Conservation (phyloP, 1,140 invertebrate species). For the Apocrypta bakeri region DNA sequence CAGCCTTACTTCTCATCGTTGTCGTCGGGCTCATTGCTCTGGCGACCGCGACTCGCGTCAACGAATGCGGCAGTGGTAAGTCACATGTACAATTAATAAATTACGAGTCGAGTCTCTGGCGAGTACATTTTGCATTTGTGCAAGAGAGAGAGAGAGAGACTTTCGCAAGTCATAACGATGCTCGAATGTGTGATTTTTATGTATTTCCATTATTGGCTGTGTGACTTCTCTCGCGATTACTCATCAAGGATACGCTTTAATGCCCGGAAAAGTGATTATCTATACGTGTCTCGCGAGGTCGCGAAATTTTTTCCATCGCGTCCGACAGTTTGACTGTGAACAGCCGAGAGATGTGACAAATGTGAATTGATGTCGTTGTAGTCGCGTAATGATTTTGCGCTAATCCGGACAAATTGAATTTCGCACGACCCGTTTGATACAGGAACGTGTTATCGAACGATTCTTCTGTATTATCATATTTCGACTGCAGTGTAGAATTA, state of each 20-base stretch:
- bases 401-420: neutral
- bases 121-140: no score
- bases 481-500: neutral
- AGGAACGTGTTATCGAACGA: neutral
- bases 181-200: no score
- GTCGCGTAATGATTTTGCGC: neutral
- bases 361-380: neutral
- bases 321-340: no score
- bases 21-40: constrained; percentile 54
- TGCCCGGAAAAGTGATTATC: no score
- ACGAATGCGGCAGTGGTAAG: constrained; percentile 60
- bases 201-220: no score
- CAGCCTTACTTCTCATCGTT: constrained; percentile 58
- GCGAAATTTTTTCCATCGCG: no score
- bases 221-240: no score
- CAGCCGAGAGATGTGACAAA: neutral
- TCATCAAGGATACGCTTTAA: no score
- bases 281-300: no score
- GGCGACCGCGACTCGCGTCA: constrained; percentile 59
- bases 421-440: neutral
- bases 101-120: neutral
- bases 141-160: no score
- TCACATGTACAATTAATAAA: constrained; percentile 8
- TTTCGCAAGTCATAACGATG: no score
- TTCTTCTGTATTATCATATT: neutral